phyloP scores from a whole-genome alignment of 1,140 invertebrate species.

The Aplysia californica region DNA sequence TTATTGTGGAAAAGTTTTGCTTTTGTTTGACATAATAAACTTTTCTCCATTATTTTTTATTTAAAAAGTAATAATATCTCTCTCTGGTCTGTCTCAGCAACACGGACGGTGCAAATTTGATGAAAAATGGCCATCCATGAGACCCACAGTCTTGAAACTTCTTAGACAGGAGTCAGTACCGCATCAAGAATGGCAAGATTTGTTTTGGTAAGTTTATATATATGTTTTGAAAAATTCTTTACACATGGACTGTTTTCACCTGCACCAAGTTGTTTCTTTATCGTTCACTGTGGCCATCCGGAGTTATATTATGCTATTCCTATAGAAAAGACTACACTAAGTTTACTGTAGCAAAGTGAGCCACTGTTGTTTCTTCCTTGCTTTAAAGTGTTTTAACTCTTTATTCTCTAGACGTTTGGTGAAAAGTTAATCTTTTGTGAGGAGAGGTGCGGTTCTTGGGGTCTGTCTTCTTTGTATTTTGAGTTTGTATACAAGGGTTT shows the following conservation, averaged over 20 bases:
- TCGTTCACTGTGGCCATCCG: no score
- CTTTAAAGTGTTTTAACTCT: no score
- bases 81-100: slow-evolving; percentile 42
- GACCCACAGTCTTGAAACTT: slow-evolving; percentile 91
- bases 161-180: slow-evolving; percentile 92
- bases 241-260: background rate
- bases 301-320: no score
- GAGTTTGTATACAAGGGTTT: background rate
- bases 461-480: background rate
- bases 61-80: no score
- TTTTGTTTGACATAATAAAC: no score
- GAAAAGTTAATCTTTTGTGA: no score
- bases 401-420: no score
- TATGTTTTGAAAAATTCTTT: background rate
- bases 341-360: no score
- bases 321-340: background rate
- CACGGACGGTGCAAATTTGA: slow-evolving; percentile 77
- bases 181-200: slow-evolving; percentile 96
- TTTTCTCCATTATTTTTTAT: no score
- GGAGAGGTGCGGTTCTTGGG: no score
- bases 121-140: slow-evolving; percentile 95
- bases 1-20: no score
- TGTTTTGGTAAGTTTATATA: slow-evolving; percentile 80
- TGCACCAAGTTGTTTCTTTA: background rate
- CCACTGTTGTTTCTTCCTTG: no score